These are phyloP conservation scores for Drosophila buzzatii DNA, from an alignment of 2,888 invertebrate species.

Conservation along the genomic window DNA sequence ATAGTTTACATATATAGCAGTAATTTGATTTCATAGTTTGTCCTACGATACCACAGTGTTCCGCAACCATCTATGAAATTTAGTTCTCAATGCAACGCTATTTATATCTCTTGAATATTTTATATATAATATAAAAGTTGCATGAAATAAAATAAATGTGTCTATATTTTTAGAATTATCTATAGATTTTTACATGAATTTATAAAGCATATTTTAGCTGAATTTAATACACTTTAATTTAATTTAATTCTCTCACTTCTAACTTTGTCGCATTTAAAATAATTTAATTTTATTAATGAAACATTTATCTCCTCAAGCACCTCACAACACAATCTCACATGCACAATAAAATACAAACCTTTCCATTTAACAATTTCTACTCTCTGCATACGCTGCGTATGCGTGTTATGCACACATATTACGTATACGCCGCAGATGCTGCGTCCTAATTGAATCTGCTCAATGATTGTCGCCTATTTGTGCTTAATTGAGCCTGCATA, in stretches of 20 bases:
- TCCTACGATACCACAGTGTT: not conserved
- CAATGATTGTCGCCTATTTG: conserved; percentile 29
- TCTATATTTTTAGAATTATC: not conserved
- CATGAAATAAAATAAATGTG: not conserved
- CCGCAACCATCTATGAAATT: not conserved
- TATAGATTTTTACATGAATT: not conserved
- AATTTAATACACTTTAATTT: not conserved
- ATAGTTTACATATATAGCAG: not conserved
- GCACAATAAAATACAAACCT: not conserved
- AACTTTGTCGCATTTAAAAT: not conserved
- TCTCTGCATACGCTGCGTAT: not conserved
- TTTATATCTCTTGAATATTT: not conserved
- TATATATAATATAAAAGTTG: not conserved
- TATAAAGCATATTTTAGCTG: not conserved
- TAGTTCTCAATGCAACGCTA: not conserved
- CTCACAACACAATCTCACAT: not conserved
- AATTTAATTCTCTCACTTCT: not conserved
- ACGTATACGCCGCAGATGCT: conserved; percentile 17
- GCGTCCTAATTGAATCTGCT: conserved; percentile 29
- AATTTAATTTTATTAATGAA: not conserved
- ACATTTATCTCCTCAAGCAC: no score
- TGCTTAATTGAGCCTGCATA: conserved; percentile 10
- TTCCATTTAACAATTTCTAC: not conserved
- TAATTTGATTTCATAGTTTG: not conserved
- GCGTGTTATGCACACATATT: conserved; percentile 7